These are phyloP conservation scores for Moxostoma hubbsi DNA, from an alignment of 2,797 vertebrate species.

Conservation along the genomic window DNA sequence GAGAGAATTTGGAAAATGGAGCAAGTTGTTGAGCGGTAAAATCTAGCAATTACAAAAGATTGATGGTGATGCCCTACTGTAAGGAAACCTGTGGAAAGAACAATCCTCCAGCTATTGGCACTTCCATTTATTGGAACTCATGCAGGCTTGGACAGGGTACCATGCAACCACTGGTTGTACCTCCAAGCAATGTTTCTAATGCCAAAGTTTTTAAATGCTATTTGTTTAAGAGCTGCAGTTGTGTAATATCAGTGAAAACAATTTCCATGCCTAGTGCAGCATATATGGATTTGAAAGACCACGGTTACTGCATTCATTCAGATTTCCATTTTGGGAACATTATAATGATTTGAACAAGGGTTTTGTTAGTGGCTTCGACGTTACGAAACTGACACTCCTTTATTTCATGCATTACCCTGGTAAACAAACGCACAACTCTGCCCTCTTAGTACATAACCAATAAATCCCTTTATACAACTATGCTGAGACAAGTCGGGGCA, in stretches of 20 bases:
- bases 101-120: conserved; percentile 31
- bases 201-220: conserved; percentile 34
- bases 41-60: conserved; percentile 48
- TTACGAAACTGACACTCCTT: conserved; percentile 59
- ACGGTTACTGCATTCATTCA: conserved; percentile 47
- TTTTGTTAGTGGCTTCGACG: conserved; percentile 50
- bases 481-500: conserved; percentile 60
- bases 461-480: conserved; percentile 56
- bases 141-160: conserved; percentile 29
- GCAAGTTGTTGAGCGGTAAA: neutral
- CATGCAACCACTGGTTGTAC: conserved; percentile 39
- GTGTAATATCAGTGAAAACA: conserved; percentile 46
- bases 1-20: conserved; percentile 22
- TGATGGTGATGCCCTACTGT: conserved; percentile 42
- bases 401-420: conserved; percentile 48
- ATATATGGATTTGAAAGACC: conserved; percentile 59
- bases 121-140: conserved; percentile 5
- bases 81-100: conserved; percentile 42
- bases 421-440: conserved; percentile 49
- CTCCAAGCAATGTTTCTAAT: conserved; percentile 45
- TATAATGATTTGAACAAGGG: conserved; percentile 44
- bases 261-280: neutral
- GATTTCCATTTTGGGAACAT: conserved; percentile 49
- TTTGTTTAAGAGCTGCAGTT: conserved; percentile 61
- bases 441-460: conserved; percentile 52